A percentile compares a stretch with the other conserved stretches of the same genome.
phyloP scores from a whole-genome alignment of 2,797 vertebrate species.

The Coranthus polyacanthus region DNA sequence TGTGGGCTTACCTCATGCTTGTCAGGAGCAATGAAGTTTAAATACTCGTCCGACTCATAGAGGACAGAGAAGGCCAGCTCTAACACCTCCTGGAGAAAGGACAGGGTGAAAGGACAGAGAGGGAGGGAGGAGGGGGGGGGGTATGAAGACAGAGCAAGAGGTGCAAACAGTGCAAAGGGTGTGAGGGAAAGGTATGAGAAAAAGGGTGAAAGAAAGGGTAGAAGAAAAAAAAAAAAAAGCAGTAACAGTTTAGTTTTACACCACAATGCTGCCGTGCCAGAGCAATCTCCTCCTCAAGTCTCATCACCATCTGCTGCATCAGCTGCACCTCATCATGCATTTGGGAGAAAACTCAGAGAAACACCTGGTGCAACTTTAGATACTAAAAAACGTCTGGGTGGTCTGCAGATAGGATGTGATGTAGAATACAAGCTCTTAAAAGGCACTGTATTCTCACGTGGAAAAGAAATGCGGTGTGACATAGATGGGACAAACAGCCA shows the following conservation, averaged over 20 bases:
- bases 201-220: conserved; percentile 2
- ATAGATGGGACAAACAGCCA: not conserved
- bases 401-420: conserved; percentile 14
- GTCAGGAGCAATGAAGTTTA: conserved; percentile 99
- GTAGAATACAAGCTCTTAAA: not conserved
- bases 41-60: conserved; percentile 96
- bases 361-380: conserved; percentile 25
- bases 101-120: conserved; percentile 29
- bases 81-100: conserved; percentile 91
- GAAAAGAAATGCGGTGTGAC: not conserved
- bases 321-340: conserved; percentile 26
- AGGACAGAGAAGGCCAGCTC: conserved; percentile 98
- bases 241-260: conserved; percentile 54
- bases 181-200: conserved; percentile 3
- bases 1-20: conserved; percentile 94
- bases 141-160: conserved; percentile 24
- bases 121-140: conserved; percentile 15
- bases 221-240: conserved; percentile 5
- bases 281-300: conserved; percentile 15
- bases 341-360: conserved; percentile 10
- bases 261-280: conserved; percentile 18
- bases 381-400: conserved; percentile 16
- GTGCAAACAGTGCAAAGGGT: conserved; percentile 19
- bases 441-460: not conserved
- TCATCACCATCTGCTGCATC: conserved; percentile 44